Base-by-base conservation (phyloP, 1,140 invertebrate genomes). In the Diplogasteroides magnus region DNA sequence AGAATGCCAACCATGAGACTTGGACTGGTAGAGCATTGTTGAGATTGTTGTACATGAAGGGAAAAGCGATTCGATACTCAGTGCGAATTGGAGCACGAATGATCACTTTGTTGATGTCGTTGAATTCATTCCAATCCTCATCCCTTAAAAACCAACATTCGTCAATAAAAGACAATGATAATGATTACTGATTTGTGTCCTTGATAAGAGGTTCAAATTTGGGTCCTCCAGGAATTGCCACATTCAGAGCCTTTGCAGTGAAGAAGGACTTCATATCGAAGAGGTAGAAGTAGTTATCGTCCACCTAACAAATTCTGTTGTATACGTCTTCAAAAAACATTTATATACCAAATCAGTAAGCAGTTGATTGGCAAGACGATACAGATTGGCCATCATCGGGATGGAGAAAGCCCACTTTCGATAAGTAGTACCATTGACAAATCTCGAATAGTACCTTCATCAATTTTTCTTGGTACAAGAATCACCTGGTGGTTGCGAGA, bases 101-200 rank as follows among this genome's bases (percentile, higher is more conserved):
- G 68, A 99, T 99, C 75, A 99, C 97, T 84, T 99, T 99, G 82
- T 99, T 98, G 64, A 99, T 99, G 82, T 99, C 97, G 86, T 99
- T 99, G 80, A 99, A 99, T 85, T 99, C 97, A 86, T 99, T 99
- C 97, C 97, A 99, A 85, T 99, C 97, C 87, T 99, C 97, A 87
- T 99, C 97, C 15, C 91, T 91, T 76, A 48, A n/a, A 87, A 86
- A 28, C 71, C 77, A 59, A 70, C 71, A 72, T 13, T 15, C 11
- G 2, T 77, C 26, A n/a, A 65, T 11, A 75, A 27, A 71, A 57
- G 74, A 58, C 14, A 15, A 58, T 29, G 11, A 66, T 65, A 72
- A 63, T 23, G 6, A 74, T 23, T 90, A 92, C 72, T 91, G 89
- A 83, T 94, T 95, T 75, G 91, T 90, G 85, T 98, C 97, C 82